Conservation (phyloP, 1,140 invertebrate species). For the Heliothis virescens region DNA sequence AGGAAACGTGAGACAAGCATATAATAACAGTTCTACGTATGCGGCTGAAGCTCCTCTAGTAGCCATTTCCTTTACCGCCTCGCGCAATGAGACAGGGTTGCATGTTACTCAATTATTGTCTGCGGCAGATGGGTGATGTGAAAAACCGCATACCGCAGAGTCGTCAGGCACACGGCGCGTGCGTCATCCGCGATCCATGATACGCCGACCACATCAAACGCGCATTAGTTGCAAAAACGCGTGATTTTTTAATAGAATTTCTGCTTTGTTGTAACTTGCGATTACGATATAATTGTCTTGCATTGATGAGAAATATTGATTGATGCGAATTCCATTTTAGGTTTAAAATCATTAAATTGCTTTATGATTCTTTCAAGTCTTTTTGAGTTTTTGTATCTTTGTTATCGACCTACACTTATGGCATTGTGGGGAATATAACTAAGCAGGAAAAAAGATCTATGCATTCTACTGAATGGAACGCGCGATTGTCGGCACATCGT, state of each 20-base stretch:
- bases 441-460: too few species aligned
- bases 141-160: conserved; percentile 70
- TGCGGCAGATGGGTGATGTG: conserved; percentile 61
- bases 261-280: conserved; percentile 19
- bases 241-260: conserved; percentile 14
- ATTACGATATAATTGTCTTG: conserved; percentile 32
- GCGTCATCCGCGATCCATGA: conserved; percentile 36
- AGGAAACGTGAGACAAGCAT: conserved; percentile 50
- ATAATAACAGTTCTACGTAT: conserved; percentile 52
- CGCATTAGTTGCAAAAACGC: conserved; percentile 46
- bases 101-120: conserved; percentile 66
- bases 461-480: conserved; percentile 15
- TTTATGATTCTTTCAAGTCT: not conserved
- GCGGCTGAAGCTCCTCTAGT: conserved; percentile 43
- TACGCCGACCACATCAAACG: conserved; percentile 44
- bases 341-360: not conserved
- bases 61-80: conserved; percentile 64
- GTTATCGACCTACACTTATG: too few species aligned
- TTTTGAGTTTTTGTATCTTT: not conserved
- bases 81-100: conserved; percentile 40
- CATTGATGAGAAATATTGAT: conserved; percentile 7
- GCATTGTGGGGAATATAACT: too few species aligned
- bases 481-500: conserved; percentile 32
- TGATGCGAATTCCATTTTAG: conserved; percentile 12
- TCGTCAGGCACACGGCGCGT: conserved; percentile 52